Conservation (phyloP, 92 coral and sea anemone genomes). For the Zoanthus sansibaricus region DNA sequence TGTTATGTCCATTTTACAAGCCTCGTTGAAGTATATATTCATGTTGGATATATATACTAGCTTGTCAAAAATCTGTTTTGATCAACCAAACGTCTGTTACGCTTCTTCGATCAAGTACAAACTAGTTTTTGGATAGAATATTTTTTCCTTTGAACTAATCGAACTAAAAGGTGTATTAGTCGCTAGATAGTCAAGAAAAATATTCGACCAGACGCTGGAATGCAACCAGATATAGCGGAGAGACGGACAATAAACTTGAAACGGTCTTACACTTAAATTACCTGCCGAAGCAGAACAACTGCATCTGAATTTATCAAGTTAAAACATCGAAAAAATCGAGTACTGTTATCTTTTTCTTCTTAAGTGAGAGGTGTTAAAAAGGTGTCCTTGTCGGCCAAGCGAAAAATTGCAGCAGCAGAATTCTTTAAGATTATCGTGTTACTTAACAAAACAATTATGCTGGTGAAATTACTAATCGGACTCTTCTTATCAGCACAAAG, state of each 20-base stretch:
- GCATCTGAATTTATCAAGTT: background rate
- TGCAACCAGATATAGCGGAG: constrained; percentile 16
- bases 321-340: background rate
- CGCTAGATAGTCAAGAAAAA: background rate
- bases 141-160: background rate
- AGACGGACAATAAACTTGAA: background rate
- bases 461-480: background rate
- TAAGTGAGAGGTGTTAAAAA: background rate
- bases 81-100: constrained; percentile 6
- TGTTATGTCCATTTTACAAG: background rate
- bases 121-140: background rate
- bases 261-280: background rate
- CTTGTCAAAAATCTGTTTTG: constrained; percentile 6
- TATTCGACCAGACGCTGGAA: background rate
- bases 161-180: background rate
- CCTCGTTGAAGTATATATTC: background rate
- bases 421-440: background rate
- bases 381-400: background rate
- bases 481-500: constrained; percentile 4
- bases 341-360: background rate
- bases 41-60: constrained; percentile 5
- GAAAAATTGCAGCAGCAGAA: constrained; percentile 28
- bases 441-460: constrained; percentile 13
- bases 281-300: constrained; percentile 25
- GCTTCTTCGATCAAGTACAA: constrained; percentile 2